Evolutionary conservation across 2,797 vertebrate species (phyloP), one percentile per base, ranked within the genome.

Genomic region (Rachycentron canadum): DNA sequence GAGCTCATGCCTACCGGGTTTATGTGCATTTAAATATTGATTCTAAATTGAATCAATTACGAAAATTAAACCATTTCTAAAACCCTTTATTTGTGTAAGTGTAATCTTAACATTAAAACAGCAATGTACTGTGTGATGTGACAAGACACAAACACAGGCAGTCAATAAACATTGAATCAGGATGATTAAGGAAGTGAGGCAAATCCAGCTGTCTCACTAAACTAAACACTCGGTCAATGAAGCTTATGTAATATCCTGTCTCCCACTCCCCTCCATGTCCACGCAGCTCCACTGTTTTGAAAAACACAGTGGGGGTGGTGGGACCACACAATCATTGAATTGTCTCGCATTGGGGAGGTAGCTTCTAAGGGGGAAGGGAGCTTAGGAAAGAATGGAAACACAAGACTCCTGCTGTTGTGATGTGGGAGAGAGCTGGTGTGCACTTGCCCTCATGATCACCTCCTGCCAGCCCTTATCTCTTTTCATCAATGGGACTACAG

Each of bases 241-340:
- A 72, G 80, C 85, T 93, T 93, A 91, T 91, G 91, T 85, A 94
- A 93, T 77, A 92, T 93, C 91, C 92, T 89, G 91, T 91, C 85
- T 91, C 84, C 84, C 78, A 83, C 86, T 89, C 64, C 78, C 82
- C 80, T 84, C 64, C 76, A 83, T 71, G 81, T 90, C 80, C 86
- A 91, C 71, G 79, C 86, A 89, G 82, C 77, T 83, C 61, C 36
- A 73, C 81, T 64, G 67, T 79, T 85, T 82, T 78, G 55, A 59
- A 75, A 56, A 58, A 78, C 71, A 59, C 75, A 75, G 80, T 85
- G 91, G 90, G 79, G 74, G 84, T 85, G 94, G 92, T 93, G 89
- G 90, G 90, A 88, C 76, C 88, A 89, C 84, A 93, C 91, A 93
- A 93, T 94, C 83, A 85, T 79, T 2, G 66, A 90, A 91, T 92